Evolutionary conservation across 2,888 invertebrate species (phyloP).

Genomic region (Sinhomidia bicolor): DNA sequence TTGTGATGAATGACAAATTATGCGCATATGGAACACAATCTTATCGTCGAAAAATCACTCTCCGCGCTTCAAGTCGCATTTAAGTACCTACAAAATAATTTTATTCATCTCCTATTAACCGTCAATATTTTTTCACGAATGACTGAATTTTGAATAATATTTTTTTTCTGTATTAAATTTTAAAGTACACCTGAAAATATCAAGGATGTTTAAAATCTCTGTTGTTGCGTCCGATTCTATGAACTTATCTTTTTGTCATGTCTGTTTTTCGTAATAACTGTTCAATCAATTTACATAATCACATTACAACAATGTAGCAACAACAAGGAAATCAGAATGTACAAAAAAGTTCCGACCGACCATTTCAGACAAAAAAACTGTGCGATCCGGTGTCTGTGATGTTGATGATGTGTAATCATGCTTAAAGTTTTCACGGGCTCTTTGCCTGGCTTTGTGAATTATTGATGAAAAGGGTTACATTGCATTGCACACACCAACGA

Average conservation of each 20-base stretch:
- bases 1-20: conserved; percentile 56
- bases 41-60: too few species aligned
- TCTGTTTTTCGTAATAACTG: conserved; percentile 41
- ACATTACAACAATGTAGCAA: conserved; percentile 50
- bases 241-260: background rate
- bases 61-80: too few species aligned
- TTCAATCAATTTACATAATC: conserved; percentile 66
- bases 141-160: conserved; percentile 24
- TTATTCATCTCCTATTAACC: conserved; percentile 31
- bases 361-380: background rate
- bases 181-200: conserved; percentile 61
- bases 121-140: conserved; percentile 59
- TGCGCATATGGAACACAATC: background rate
- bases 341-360: background rate
- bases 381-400: background rate
- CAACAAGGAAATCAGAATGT: conserved; percentile 1
- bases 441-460: conserved; percentile 19
- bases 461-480: conserved; percentile 53
- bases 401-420: conserved; percentile 33
- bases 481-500: background rate
- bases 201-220: conserved; percentile 20
- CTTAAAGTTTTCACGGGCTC: background rate
- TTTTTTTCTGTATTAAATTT: conserved; percentile 24
- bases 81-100: background rate
- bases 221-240: conserved; percentile 14